Evolutionary conservation across 2,113 vertebrate species (phyloP), one percentile per base, ranked within the genome.

Genomic region (Pangasianodon gigas): DNA sequence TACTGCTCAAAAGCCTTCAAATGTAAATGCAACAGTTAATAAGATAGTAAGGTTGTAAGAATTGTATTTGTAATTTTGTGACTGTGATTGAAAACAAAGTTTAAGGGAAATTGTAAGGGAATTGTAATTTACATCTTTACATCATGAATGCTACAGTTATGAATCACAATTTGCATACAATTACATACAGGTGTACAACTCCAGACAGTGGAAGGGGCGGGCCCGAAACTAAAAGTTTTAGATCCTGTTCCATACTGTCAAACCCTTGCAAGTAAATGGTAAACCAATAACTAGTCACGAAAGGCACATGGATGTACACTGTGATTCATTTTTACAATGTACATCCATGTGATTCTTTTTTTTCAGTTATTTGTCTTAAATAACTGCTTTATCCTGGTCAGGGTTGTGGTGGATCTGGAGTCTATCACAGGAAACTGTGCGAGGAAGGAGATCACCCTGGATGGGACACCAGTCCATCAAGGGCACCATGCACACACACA

Each of bases 11-110:
- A 83, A 83, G 7, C 16, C n/a, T 56, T 58, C 52, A 54, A 37
- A 82, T 37, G n/a, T 82, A 56, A 82, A 82, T 21, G 80, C 29
- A 82, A 56, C 52, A 21, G 48, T 52, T 81, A 51, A 81, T 51
- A 81, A 2, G 8, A 26, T 46, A 24, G 41, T 75, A 75, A 44
- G 3, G 41, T 4, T 4, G 21, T 44, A 46, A 77, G 19, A 46
- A 29, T 51, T 44, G 21, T 44, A 14, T 41, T 29, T 13, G 9
- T 75, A 14, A 16, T 26, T 29, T 29, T 79, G 75, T 24, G 4
- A 19, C 69, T 41, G 10, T 13, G 29, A n/a, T 14, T 13, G 3
- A n/a, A 32, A 11, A 13, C 29, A 71, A 71, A 37, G 65, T 14
- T 67, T 14, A 32, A 32, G 67, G 11, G 67, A 29, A 60, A 60